A percentile compares a stretch with the other conserved stretches of the same genome.
Evolutionary conservation across 2,797 vertebrate genomes (phyloP).

Genomic region (Eospalax fontanierii): DNA sequence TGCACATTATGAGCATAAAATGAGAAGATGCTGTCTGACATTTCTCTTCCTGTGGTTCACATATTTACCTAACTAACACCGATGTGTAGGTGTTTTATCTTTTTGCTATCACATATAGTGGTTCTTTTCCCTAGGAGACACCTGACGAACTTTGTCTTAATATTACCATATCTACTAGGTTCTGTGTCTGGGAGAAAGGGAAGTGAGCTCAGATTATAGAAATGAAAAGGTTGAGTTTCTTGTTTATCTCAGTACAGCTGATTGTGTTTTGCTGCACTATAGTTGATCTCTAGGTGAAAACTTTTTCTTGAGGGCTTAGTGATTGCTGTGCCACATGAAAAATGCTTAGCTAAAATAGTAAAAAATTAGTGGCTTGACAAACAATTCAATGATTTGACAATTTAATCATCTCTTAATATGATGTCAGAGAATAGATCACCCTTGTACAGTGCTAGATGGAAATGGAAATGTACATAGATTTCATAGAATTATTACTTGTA

Average conservation of each 20-base stretch:
- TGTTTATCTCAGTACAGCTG: neutral
- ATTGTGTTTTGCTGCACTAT: neutral
- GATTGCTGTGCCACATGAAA: neutral
- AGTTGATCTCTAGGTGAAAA: conserved; percentile 6
- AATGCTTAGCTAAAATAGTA: conserved; percentile 19
- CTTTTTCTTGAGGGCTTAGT: neutral
- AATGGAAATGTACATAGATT: neutral
- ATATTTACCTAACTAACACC: neutral
- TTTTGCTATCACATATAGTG: neutral
- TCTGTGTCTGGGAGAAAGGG: neutral
- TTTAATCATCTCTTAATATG: neutral
- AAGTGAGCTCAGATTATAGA: neutral
- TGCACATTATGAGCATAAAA: neutral
- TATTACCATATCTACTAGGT: neutral
- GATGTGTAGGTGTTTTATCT: neutral
- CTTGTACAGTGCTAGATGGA: neutral
- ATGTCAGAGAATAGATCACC: neutral
- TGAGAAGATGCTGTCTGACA: neutral
- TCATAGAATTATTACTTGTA: neutral
- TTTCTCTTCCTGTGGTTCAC: neutral
- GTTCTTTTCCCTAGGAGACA: neutral
- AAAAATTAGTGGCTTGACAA: neutral
- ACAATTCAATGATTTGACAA: conserved; percentile 21
- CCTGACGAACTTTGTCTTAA: neutral
- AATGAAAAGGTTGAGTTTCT: neutral